Conservation (phyloP, 2,888 invertebrate genomes). For the Nezara viridula region DNA sequence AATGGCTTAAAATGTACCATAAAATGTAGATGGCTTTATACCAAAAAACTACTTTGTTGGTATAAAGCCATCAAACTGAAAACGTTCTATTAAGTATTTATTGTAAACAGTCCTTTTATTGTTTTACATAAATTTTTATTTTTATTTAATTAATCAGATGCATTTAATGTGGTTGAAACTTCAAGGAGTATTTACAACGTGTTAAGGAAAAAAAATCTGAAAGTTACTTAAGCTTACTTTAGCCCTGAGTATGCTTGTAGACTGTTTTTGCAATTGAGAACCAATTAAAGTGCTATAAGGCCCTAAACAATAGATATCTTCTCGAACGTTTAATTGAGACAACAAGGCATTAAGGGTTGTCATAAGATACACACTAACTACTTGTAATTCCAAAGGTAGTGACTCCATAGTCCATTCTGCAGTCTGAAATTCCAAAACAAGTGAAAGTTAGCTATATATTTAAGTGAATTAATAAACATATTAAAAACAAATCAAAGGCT, state of each 20-base stretch:
- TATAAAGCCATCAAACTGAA: too few relatives aligned
- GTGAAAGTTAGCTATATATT: not conserved
- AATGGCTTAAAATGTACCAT: too few relatives aligned
- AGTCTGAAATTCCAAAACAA: constrained; percentile 67
- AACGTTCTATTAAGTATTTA: too few relatives aligned
- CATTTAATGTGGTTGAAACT: too few relatives aligned
- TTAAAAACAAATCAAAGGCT: too few relatives aligned
- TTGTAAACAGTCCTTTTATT: too few relatives aligned
- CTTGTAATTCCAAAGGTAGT: constrained; percentile 69
- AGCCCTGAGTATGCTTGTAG: constrained; percentile 72
- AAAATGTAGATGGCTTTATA: too few relatives aligned
- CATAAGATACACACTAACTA: constrained; percentile 71
- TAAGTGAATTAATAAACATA: not conserved
- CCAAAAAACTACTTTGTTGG: too few relatives aligned
- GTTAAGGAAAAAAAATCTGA: too few relatives aligned
- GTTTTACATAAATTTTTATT: too few relatives aligned
- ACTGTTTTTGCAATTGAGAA: constrained; percentile 74
- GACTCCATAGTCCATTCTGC: constrained; percentile 69
- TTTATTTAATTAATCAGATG: too few relatives aligned
- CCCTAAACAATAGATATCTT: constrained; percentile 78
- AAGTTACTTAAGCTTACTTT: constrained; percentile 70
- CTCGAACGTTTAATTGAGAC: constrained; percentile 74
- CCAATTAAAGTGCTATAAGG: constrained; percentile 75
- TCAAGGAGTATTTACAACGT: too few relatives aligned
- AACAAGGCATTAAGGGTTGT: constrained; percentile 73